Evolutionary conservation across 92 coral and sea anemone genomes (phyloP).

Genomic region (Paramuricea clavata): DNA sequence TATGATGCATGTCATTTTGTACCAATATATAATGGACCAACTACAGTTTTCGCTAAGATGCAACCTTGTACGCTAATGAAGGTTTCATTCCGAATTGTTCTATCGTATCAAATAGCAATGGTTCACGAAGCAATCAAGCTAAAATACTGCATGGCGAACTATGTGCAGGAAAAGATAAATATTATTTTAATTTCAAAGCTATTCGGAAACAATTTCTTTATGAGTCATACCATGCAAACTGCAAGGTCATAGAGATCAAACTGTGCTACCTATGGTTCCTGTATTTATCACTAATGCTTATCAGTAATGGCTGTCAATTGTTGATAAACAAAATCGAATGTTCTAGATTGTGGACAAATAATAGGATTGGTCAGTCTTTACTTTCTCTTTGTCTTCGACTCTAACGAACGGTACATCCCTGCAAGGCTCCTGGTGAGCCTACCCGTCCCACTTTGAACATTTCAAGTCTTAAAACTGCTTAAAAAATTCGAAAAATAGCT

Average conservation of each 20-base stretch:
- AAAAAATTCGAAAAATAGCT: background rate
- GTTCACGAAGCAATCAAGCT: too few species aligned
- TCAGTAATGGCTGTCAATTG: background rate
- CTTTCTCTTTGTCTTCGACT: background rate
- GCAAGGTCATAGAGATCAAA: background rate
- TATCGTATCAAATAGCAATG: too few species aligned
- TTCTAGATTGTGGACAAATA: constrained; percentile 2
- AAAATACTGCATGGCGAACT: too few species aligned
- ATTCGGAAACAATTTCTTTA: too few species aligned
- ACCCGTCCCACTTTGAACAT: background rate
- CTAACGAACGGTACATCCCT: background rate
- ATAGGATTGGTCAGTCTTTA: background rate
- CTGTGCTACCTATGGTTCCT: background rate
- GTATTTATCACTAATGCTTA: constrained; percentile 2
- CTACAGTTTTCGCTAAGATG: too few species aligned
- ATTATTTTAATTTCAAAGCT: too few species aligned
- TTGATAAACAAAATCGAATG: constrained; percentile 14
- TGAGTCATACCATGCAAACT: too few species aligned
- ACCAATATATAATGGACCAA: too few species aligned
- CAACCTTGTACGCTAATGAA: too few species aligned
- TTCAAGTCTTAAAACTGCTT: background rate
- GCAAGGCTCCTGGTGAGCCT: background rate
- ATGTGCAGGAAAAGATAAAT: too few species aligned
- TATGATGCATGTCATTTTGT: too few species aligned
- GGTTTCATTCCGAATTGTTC: too few species aligned